Base-by-base conservation (phyloP, 2,888 invertebrate genomes). In the Tetranychus piercei region DNA sequence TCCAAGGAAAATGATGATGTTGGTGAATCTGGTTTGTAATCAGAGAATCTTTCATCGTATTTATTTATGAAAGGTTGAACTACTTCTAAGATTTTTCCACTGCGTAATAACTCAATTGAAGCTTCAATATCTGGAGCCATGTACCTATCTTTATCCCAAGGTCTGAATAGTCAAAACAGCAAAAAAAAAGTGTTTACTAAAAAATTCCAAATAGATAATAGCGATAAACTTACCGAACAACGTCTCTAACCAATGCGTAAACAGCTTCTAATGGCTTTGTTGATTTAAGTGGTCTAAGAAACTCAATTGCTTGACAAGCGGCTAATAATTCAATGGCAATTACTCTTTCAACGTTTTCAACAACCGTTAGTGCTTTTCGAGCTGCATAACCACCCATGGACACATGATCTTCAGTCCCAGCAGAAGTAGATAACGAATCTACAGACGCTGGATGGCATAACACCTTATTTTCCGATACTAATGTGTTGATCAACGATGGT, bases 371-470 rank as follows among this genome's bases (percentile, higher is more conserved):
- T 15, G 86, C 85, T 81, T 88, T 88, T 77, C 88, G 81, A 1
- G 88, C 88, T 1, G 88, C 82, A 80, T 86, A 88, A 11, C 87
- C 87, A 20, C 88, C 88, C 88, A 88, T 88, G 11, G 87, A 87
- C 69, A 88, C 88, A 81, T 88, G 88, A 81, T 88, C 88, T 80
- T 88, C 88, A 44, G 87, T 87, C 11, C 87, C 87, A 34, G 87
- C 88, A 79, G 86, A 87, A 1, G 88, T 88, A 71, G 87, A 86
- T 77, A 88, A 82, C 43, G 87, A 87, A 81, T 88, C 88, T 44
- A 87, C 87, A 2, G 87, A 87, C 1, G 88, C 85, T 2, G 88
- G 88, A 81, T 88, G 88, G 78, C 87, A 87, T 34, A 88, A 81
- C 1, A 87, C 87, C 80, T 88, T 88, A 82, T 88, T 88, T 81